These are phyloP conservation scores for Cylindroiulus punctatus DNA, from an alignment of 2,888 invertebrate species.

Conservation along the genomic window DNA sequence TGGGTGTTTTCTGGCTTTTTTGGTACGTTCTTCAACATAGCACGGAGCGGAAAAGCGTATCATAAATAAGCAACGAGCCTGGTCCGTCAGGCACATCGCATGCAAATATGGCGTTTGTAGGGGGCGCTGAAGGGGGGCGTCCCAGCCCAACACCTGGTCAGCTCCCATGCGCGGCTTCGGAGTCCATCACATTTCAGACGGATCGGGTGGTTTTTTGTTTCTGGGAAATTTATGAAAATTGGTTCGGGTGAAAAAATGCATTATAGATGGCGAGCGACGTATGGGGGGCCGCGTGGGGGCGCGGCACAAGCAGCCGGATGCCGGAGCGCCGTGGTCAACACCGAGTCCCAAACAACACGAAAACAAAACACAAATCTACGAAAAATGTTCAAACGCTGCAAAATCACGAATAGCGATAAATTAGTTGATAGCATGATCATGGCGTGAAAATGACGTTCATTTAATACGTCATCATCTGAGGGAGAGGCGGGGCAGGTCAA, in stretches of 20 bases:
- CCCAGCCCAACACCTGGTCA: neutral
- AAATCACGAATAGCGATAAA: neutral
- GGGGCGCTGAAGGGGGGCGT: neutral
- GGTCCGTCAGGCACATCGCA: no score
- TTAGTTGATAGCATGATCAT: neutral
- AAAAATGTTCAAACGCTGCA: neutral
- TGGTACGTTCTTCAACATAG: no score
- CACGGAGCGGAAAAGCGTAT: no score
- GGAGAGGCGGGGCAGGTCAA: no score
- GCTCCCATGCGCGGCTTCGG: slow-evolving; percentile 28
- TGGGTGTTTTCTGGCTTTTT: no score
- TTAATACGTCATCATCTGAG: no score
- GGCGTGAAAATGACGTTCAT: no score
- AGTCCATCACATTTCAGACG: slow-evolving; percentile 34
- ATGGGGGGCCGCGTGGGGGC: neutral
- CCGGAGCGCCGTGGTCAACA: neutral
- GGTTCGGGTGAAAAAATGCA: slow-evolving; percentile 8
- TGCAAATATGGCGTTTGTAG: neutral
- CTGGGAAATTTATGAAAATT: slow-evolving; percentile 17
- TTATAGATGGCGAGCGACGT: neutral
- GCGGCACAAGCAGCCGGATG: neutral
- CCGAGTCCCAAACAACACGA: neutral
- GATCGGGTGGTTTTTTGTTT: neutral
- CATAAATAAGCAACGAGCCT: neutral
- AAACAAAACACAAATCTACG: neutral